Base-by-base conservation (phyloP, 2,797 vertebrate genomes). In the Eupleurogrammus muticus region DNA sequence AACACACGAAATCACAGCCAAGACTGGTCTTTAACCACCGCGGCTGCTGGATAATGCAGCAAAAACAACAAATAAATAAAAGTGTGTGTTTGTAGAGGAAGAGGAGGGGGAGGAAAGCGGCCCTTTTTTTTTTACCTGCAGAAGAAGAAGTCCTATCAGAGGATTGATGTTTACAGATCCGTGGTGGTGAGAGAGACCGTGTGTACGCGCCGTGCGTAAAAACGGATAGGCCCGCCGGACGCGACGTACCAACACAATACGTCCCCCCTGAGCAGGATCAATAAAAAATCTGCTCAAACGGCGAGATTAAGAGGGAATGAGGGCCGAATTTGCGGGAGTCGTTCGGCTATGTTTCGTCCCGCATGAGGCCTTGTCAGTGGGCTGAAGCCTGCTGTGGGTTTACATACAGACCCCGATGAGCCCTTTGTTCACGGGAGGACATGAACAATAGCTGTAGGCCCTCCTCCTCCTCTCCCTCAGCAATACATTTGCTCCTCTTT, bases 371-470 rank as follows among this genome's bases (percentile, higher is more conserved):
- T 92, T 87, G 90, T 93, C 80, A 84, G 82, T 87, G 82, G 87
- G 83, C 86, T 90, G 87, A 63, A 93, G 90, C 91, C 92, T 90
- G 90, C 90, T 90, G 89, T 86, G 89, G 93, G 89, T 91, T 89
- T 91, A 92, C 89, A 90, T 87, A 92, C 87, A 83, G 89, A 93
- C 91, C 93, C 92, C 90, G 92, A 93, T 90, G 87, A 94, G 92
- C 92, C 92, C 92, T 94, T 94, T 94, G 93, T 94, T 94, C 93
- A 90, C 87, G 85, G 90, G 92, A 90, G 91, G 92, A 94, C 92
- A 93, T 94, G 93, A 94, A 94, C 93, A 94, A 94, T 93, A 93
- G 92, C 93, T 92, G 82, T 91, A 92, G 92, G 93, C 94, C 95
- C 94, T 95, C 93, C 94, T 90, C 89, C 85, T 75, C 74, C 90